Percentiles rank a stretch among this genome's conserved stretches.
Evolutionary conservation across 2,113 vertebrate genomes (phyloP).

Genomic region (Pipa parva): DNA sequence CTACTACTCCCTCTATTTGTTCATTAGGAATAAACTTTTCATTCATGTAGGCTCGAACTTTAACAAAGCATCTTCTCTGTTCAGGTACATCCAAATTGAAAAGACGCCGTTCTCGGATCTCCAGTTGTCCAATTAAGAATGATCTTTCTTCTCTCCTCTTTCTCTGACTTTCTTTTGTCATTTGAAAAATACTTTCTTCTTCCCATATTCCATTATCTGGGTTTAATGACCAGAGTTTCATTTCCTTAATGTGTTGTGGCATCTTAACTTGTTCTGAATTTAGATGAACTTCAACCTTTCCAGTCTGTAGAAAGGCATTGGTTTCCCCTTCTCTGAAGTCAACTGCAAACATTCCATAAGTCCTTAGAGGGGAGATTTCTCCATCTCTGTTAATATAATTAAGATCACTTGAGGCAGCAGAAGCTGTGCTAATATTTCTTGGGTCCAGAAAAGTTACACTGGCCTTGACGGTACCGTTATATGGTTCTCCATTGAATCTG

Average conservation of each 20-base stretch:
- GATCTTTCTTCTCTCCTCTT: constrained; percentile 85
- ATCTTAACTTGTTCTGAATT: constrained; percentile 79
- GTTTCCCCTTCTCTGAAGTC: constrained; percentile 79
- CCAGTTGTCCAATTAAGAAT: constrained; percentile 88
- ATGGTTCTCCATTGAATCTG: constrained; percentile 70
- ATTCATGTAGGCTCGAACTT: constrained; percentile 88
- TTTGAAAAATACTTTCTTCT: constrained; percentile 73
- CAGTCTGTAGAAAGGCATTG: constrained; percentile 65
- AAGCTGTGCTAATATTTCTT: constrained; percentile 73
- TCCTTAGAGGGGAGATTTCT: constrained; percentile 80
- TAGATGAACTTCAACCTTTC: constrained; percentile 76
- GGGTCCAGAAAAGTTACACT: constrained; percentile 93
- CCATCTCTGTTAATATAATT: constrained; percentile 80
- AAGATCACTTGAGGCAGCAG: constrained; percentile 82
- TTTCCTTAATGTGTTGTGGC: constrained; percentile 79
- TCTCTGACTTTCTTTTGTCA: constrained; percentile 47
- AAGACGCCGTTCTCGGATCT: constrained; percentile 86
- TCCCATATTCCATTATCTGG: constrained; percentile 88
- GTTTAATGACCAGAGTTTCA: constrained; percentile 92
- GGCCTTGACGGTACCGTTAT: constrained; percentile 79
- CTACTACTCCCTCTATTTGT: constrained; percentile 87
- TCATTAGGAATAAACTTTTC: constrained; percentile 83
- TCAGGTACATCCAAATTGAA: constrained; percentile 96
- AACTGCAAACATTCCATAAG: constrained; percentile 92
- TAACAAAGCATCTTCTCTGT: constrained; percentile 92